Evolutionary conservation across 1,140 invertebrate species (phyloP).

Genomic region (Nasonia giraulti): DNA sequence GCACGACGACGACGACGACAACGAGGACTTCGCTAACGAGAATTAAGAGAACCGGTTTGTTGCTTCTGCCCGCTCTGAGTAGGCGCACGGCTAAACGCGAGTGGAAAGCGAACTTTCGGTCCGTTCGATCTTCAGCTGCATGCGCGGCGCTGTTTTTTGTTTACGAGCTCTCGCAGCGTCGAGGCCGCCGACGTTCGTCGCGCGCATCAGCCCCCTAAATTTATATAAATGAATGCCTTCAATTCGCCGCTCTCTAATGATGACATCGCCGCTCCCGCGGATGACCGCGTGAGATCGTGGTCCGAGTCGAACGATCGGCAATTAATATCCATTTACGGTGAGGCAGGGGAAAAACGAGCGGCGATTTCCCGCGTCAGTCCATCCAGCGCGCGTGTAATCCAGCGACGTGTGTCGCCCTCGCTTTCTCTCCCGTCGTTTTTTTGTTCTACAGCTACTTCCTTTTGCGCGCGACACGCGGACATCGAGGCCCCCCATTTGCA

Average conservation of each 20-base stretch:
- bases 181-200: neutral
- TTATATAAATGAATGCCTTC: conserved; percentile 29
- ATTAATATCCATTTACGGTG: conserved; percentile 48
- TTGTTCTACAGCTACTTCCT: neutral
- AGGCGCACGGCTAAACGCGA: neutral
- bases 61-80: conserved; percentile 12
- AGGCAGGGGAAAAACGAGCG: neutral
- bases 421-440: neutral
- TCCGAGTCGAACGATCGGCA: neutral
- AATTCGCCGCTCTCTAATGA: conserved; percentile 18
- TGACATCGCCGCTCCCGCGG: neutral
- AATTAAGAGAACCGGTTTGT: conserved; percentile 52
- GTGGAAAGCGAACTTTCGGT: neutral
- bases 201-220: neutral
- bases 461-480: neutral
- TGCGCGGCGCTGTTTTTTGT: conserved; percentile 24
- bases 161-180: conserved; percentile 22
- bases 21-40: conserved; percentile 39
- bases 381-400: too few species aligned
- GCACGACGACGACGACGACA: neutral
- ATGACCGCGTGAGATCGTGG: neutral
- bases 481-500: neutral
- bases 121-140: neutral
- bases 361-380: conserved; percentile 21
- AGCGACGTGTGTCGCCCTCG: neutral